Percentiles rank a stretch among this genome's conserved stretches.
Evolutionary conservation across 2,888 invertebrate species (phyloP).

Genomic region (Agrotis exclamationis): DNA sequence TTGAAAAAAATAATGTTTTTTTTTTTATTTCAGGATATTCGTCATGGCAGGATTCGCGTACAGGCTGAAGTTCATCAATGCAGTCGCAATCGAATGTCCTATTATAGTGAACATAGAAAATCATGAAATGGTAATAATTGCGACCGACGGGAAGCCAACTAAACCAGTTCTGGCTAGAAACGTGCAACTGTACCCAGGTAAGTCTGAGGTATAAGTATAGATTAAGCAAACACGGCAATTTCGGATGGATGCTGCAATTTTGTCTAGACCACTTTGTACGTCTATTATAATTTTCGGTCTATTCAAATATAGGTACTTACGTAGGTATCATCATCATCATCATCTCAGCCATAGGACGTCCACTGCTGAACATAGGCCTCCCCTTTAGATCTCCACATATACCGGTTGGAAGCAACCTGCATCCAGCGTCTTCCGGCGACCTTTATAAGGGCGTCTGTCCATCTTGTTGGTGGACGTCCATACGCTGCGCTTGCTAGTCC

Average conservation of each 20-base stretch:
- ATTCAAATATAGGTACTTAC: background rate
- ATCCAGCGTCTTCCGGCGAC: too few species aligned
- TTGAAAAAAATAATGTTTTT: accelerated
- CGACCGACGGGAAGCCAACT: slow-evolving; percentile 89
- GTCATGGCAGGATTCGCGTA: slow-evolving; percentile 87
- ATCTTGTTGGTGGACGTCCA: too few species aligned
- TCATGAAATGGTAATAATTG: slow-evolving; percentile 89
- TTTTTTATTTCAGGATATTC: slow-evolving; percentile 79
- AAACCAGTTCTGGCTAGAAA: slow-evolving; percentile 82
- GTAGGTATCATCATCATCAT: too few species aligned
- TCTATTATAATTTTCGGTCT: background rate
- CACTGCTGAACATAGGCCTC: too few species aligned
- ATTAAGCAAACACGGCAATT: slow-evolving; percentile 21
- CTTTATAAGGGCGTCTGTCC: too few species aligned
- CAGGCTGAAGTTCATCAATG: slow-evolving; percentile 90
- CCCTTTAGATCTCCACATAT: too few species aligned
- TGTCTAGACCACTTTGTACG: background rate
- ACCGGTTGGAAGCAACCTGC: too few species aligned
- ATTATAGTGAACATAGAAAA: slow-evolving; percentile 84
- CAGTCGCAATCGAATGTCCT: slow-evolving; percentile 90
- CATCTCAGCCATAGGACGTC: too few species aligned
- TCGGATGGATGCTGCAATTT: slow-evolving; percentile 14
- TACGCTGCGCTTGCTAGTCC: too few species aligned
- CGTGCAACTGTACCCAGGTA: slow-evolving; percentile 89
- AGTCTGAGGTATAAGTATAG: slow-evolving; percentile 29